These are phyloP conservation scores for Horisme vitalbata DNA, from an alignment of 2,888 invertebrate genomes.

Conservation along the genomic window DNA sequence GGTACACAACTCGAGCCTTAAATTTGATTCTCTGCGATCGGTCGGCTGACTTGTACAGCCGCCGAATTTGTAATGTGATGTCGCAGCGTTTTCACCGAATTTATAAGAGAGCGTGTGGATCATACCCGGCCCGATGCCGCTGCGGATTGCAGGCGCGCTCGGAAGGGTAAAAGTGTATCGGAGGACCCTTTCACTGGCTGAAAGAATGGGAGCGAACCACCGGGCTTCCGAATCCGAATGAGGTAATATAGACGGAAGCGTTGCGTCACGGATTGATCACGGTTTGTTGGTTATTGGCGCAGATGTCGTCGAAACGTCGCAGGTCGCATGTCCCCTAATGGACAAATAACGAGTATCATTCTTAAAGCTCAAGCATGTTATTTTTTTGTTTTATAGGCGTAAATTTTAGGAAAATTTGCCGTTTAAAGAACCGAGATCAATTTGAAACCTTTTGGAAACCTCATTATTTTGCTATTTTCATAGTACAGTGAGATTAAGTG, in stretches of 20 bases:
- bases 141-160: constrained; percentile 48
- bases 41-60: constrained; percentile 72
- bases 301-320: constrained; percentile 45
- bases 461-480: too few species aligned
- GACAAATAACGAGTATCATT: constrained; percentile 22
- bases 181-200: constrained; percentile 81
- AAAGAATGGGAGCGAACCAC: constrained; percentile 77
- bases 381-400: background rate
- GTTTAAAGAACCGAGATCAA: too few species aligned
- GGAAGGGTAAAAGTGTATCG: constrained; percentile 77
- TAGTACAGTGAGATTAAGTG: too few species aligned
- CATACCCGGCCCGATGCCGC: constrained; percentile 57
- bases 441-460: too few species aligned
- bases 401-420: too few species aligned
- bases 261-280: constrained; percentile 68
- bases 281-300: constrained; percentile 60
- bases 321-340: constrained; percentile 27
- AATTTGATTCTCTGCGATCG: constrained; percentile 53
- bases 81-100: constrained; percentile 76
- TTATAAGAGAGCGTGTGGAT: constrained; percentile 74
- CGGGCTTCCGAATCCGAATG: constrained; percentile 75
- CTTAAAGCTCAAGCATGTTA: background rate
- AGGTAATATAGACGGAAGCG: constrained; percentile 72
- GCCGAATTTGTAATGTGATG: constrained; percentile 82
- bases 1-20: constrained; percentile 56